Conservation (phyloP, 2,113 vertebrate genomes). For the Ellobius talpinus region DNA sequence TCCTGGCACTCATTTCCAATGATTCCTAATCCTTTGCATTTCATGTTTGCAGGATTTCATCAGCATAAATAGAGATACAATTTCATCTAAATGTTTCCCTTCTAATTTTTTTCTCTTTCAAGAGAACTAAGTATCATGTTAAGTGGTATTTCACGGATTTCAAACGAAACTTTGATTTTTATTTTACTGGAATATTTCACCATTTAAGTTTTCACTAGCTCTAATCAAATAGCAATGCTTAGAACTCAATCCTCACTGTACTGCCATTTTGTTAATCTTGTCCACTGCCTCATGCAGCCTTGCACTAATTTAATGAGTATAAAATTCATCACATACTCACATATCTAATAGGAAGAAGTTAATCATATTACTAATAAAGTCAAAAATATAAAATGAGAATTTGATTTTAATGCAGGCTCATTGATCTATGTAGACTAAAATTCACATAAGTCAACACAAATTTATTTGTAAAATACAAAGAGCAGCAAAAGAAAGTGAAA, state of each 20-base stretch:
- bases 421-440: not conserved
- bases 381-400: not conserved
- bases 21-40: not conserved
- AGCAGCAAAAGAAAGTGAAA: slow-evolving; percentile 4
- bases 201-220: not conserved
- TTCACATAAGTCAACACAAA: not conserved
- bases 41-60: not conserved
- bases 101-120: not conserved
- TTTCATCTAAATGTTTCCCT: not conserved
- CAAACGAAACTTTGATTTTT: slow-evolving; percentile 23
- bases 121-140: not conserved
- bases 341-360: not conserved
- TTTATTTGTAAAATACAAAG: not conserved
- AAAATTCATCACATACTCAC: not conserved
- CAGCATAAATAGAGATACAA: not conserved
- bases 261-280: not conserved
- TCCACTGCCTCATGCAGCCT: not conserved
- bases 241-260: not conserved
- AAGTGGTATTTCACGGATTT: not conserved
- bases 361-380: not conserved
- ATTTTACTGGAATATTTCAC: slow-evolving; percentile 25
- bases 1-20: no score
- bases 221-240: not conserved
- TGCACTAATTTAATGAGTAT: not conserved
- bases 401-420: not conserved